Percentiles rank a stretch among this genome's conserved stretches.
phyloP scores from a whole-genome alignment of 2,888 invertebrate genomes.

The Dichetophora obliterata region DNA sequence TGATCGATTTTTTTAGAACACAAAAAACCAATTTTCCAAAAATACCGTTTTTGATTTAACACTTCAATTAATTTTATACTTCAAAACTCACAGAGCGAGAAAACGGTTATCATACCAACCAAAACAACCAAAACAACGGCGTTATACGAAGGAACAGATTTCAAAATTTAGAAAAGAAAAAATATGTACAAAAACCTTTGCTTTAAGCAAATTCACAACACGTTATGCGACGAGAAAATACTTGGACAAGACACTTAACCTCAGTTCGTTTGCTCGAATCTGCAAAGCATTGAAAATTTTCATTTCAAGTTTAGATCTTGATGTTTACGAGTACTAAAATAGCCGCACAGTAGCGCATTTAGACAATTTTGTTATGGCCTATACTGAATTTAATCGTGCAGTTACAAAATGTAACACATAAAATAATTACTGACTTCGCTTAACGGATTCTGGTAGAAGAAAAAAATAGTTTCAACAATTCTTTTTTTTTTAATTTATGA shows the following conservation, averaged over 20 bases:
- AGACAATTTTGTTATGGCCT: no score
- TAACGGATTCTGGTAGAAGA: no score
- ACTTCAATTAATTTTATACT: not conserved
- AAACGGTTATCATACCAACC: not conserved
- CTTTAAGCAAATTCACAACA: slow-evolving; percentile 60
- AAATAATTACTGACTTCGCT: no score
- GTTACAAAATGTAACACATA: no score
- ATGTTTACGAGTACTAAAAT: no score
- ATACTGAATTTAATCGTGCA: no score
- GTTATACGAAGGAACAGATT: not conserved
- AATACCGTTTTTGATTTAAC: not conserved
- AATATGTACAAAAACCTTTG: slow-evolving; percentile 50
- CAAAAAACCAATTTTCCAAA: not conserved
- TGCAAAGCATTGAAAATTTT: not conserved
- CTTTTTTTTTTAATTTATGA: no score
- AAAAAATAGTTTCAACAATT: no score
- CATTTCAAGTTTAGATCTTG: no score
- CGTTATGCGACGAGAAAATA: slow-evolving; percentile 56
- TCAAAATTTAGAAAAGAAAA: not conserved
- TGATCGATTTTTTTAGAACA: not conserved
- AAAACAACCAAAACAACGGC: not conserved
- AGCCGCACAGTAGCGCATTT: no score
- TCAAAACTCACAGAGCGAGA: slow-evolving; percentile 11
- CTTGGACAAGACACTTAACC: not conserved
- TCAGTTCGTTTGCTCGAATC: not conserved